Conservation (phyloP, 2,113 vertebrate species). For the Lagopus leucura region DNA sequence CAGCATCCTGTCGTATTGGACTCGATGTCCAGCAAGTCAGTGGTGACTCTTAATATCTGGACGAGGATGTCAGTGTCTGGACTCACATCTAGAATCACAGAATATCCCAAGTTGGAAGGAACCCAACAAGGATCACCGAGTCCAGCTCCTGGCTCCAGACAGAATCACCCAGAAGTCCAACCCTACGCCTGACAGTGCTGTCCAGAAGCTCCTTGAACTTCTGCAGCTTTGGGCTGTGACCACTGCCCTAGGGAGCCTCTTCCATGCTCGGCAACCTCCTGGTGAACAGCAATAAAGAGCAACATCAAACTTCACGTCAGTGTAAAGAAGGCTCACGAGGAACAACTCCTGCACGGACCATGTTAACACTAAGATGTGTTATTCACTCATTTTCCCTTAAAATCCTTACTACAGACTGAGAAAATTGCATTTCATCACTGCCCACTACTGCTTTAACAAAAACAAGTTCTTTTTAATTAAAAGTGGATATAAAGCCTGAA, state of each 20-base stretch:
- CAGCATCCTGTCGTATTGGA: background rate
- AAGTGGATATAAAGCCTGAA: background rate
- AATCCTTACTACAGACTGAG: background rate
- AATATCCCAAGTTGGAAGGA: background rate
- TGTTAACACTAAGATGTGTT: fast-evolving
- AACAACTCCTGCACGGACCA: background rate
- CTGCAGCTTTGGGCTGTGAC: background rate
- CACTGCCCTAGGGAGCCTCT: background rate
- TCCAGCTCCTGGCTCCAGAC: background rate
- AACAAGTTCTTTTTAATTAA: background rate
- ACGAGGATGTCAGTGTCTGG: background rate
- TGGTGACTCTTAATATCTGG: background rate
- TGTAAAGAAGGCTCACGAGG: background rate
- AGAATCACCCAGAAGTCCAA: background rate
- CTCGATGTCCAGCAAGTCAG: fast-evolving
- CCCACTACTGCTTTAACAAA: background rate
- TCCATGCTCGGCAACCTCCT: too few species aligned
- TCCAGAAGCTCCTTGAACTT: background rate
- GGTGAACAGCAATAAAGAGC: background rate
- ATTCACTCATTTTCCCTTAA: background rate
- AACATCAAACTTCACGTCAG: background rate
- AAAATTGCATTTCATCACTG: background rate
- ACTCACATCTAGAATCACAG: background rate
- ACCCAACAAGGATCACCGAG: background rate
- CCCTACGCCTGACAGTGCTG: background rate